phyloP scores from a whole-genome alignment of 1,140 invertebrate species.

The Pollicipes pollicipes region DNA sequence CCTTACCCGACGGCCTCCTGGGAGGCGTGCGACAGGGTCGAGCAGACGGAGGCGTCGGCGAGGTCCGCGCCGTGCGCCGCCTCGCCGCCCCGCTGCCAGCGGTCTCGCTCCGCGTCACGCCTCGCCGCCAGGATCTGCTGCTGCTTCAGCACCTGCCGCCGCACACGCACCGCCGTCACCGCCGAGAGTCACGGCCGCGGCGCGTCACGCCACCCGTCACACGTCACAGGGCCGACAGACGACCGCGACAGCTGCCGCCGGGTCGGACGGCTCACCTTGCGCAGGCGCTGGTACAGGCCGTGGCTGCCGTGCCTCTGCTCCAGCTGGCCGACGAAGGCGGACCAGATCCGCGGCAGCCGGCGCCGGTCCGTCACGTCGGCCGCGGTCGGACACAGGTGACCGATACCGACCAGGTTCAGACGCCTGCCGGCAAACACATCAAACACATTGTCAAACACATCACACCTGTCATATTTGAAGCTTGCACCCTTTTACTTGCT shows the following conservation, averaged over 20 bases:
- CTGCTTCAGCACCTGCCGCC: background rate
- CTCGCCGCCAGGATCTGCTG: background rate
- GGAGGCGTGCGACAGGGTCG: background rate
- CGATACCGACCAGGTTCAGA: background rate
- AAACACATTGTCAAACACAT: too few species aligned
- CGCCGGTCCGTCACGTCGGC: background rate
- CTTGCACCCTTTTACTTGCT: too few species aligned
- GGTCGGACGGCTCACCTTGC: too few species aligned
- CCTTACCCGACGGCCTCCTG: background rate
- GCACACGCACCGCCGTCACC: too few species aligned
- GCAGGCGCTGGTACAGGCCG: background rate
- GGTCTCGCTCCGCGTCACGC: background rate
- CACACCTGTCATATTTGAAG: too few species aligned
- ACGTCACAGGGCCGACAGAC: too few species aligned
- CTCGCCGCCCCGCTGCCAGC: background rate
- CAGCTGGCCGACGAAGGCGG: background rate
- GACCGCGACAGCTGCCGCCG: too few species aligned
- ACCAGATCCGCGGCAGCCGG: background rate
- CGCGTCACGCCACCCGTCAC: too few species aligned
- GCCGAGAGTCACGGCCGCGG: too few species aligned
- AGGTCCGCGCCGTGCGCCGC: background rate
- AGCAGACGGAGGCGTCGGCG: background rate
- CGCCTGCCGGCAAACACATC: too few species aligned
- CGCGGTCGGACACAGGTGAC: background rate
- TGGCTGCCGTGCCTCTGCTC: background rate